Evolutionary conservation across 2,797 vertebrate genomes (phyloP), one percentile per base, ranked within the genome.

Genomic region (Schizopygopsis malacanthus): DNA sequence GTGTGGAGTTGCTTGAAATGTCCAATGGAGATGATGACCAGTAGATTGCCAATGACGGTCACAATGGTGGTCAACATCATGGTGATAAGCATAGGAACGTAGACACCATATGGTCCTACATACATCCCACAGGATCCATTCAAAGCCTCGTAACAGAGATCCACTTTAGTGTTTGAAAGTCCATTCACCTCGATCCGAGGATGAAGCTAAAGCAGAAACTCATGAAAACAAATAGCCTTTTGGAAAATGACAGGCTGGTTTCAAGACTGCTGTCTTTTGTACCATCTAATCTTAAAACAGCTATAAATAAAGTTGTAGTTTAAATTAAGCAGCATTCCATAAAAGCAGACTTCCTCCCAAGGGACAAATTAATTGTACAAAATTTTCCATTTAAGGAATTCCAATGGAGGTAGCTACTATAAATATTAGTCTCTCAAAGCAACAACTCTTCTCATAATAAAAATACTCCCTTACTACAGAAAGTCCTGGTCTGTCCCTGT

Each of bases 1-100:
- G 93, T 93, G 65, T 94, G 92, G 18, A 95, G 93, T 81, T 94
- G 92, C 77, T 92, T 94, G 87, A 94, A 94, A 87, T 93, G 89
- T 0, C 88, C 90, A 63, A 94, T 92, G 69, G 93, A 94, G 85
- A 94, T 90, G 4, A 94, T 90, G 56, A 94, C 93, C 11, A 94
- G 89, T 73, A 94, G 81, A 81, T 95, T 95, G 73, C 94, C 93
- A 16, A 93, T 61, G 6, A 94, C 63, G 0, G 65, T 94, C 28
- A 92, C 67, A 39, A 87, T 41, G 18, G 81, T 83, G 41, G 77
- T 85, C 25, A 80, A 18, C 1, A 54, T 83, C 72, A 87, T 82
- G 15, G 45, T 25, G 6, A 90, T 67, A 12, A 89, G 87, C 83
- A 89, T 88, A 2, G 79, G 85, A 45, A 79, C 13, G 37, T 88